Conservation (phyloP, 2,888 invertebrate genomes). For the Cryptus armator region DNA sequence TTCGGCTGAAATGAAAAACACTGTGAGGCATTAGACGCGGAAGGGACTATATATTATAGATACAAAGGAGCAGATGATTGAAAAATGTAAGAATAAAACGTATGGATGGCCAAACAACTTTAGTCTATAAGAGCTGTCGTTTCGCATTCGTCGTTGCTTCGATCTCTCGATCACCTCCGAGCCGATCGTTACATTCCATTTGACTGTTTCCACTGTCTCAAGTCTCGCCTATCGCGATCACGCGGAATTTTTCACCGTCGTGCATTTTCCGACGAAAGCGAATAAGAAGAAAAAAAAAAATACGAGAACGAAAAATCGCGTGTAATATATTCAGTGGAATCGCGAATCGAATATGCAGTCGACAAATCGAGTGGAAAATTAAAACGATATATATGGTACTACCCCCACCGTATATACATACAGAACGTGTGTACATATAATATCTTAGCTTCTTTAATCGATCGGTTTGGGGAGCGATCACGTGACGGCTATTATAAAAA, state of each 20-base stretch:
- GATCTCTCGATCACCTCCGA: slow-evolving; percentile 39
- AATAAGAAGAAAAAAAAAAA: neutral
- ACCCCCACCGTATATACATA: neutral
- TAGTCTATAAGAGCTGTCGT: slow-evolving; percentile 23
- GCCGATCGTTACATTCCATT: slow-evolving; percentile 54
- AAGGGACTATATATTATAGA: slow-evolving; percentile 32
- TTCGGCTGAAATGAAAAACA: too few species aligned
- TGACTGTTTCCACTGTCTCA: slow-evolving; percentile 28
- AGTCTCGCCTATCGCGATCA: slow-evolving; percentile 3
- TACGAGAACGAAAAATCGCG: neutral
- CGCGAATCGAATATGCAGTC: slow-evolving; percentile 28
- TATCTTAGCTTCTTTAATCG: slow-evolving; percentile 20
- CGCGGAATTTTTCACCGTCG: slow-evolving; percentile 16
- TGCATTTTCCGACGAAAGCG: neutral
- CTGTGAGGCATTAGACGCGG: neutral
- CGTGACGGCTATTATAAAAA: slow-evolving; percentile 35
- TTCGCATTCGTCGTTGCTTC: slow-evolving; percentile 39
- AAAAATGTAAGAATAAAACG: slow-evolving; percentile 16
- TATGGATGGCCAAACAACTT: slow-evolving; percentile 35
- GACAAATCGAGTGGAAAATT: slow-evolving; percentile 43
- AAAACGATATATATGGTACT: slow-evolving; percentile 29
- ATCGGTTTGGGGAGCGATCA: slow-evolving; percentile 43
- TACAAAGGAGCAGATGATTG: slow-evolving; percentile 7
- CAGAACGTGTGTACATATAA: slow-evolving; percentile 21
- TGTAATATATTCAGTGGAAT: slow-evolving; percentile 28